Base-by-base conservation (phyloP, 2,888 invertebrate genomes). In the Timandra comae region DNA sequence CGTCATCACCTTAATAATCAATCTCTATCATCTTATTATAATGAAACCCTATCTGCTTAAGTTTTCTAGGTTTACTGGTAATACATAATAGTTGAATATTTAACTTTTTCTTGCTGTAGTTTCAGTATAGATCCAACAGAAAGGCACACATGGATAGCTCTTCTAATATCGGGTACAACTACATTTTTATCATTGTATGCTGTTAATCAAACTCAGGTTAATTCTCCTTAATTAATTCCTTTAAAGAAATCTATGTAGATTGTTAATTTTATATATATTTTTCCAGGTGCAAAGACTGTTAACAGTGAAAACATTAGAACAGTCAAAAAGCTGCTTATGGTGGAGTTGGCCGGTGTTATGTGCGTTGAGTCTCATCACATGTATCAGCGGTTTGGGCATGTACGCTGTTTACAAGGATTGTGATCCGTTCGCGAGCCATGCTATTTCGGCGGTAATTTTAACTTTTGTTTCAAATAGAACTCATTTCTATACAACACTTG, bases 131-230 rank as follows among this genome's bases (percentile, higher is more conserved):
- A 96, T 77, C 96, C 94, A 5, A 95, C 94, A 0, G 89, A 90
- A 30, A 87, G 96, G 9, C 94, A 95, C 50, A 92, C 94, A 0
- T 92, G 94, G 90, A 95, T 93, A 88, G 90, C 92, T 0, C 84
- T 95, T 11, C 77, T 90, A 5, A 84, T 95, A 26, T 96, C 96
- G 12, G 96, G 95, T 0, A 75, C 91, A 13, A 88, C 92, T 29
- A 94, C 94, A 0, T 96, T 91, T 61, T 67, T 94, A 24, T 91
- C 95, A 0, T 57, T 96, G 6, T 96, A 95, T 68, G 96, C 91
- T 2, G 94, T 95, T 0, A 96, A 95, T 66, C 96, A 96, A 72
- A 91, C 94, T 0, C 96, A 84, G 71, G 82, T 80, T n/a, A n/a
- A n/a, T n/a, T n/a, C n/a, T n/a, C n/a, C n/a, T n/a, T n/a, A n/a